phyloP scores from a whole-genome alignment of 2,888 invertebrate species.

The Lucinisca nassula region DNA sequence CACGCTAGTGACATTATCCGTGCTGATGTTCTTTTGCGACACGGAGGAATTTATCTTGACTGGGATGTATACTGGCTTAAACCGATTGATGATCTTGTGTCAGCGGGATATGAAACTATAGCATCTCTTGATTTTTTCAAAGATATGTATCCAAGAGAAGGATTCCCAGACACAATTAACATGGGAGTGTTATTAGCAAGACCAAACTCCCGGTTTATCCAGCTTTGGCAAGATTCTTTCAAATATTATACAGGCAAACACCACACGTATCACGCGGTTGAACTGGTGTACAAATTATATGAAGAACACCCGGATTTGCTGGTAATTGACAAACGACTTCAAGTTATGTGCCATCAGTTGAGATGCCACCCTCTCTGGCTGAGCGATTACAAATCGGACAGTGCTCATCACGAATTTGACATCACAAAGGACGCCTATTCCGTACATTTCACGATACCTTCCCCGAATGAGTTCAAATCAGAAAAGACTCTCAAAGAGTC shows the following conservation, averaged over 20 bases:
- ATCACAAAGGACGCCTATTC: conserved; percentile 44
- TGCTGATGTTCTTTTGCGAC: conserved; percentile 82
- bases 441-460: too few relatives aligned
- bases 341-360: conserved; percentile 82
- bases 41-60: conserved; percentile 84
- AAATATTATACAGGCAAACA: conserved; percentile 58
- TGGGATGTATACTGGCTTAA: conserved; percentile 77
- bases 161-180: background rate
- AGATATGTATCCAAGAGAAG: background rate
- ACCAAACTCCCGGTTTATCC: background rate
- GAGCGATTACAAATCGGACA: conserved; percentile 74
- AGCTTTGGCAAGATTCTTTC: conserved; percentile 58
- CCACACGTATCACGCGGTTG: conserved; percentile 67
- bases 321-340: conserved; percentile 77
- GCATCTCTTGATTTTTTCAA: background rate
- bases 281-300: conserved; percentile 72
- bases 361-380: conserved; percentile 82
- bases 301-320: conserved; percentile 80
- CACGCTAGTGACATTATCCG: conserved; percentile 82
- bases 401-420: conserved; percentile 72
- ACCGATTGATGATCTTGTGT: background rate
- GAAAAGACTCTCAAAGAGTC: too few relatives aligned
- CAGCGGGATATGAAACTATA: background rate
- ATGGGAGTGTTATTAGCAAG: background rate
- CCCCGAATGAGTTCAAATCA: too few relatives aligned